A percentile compares a stretch with the other conserved stretches of the same genome.
phyloP scores from a whole-genome alignment of 2,797 vertebrate genomes.

The Chrysocyon brachyurus region DNA sequence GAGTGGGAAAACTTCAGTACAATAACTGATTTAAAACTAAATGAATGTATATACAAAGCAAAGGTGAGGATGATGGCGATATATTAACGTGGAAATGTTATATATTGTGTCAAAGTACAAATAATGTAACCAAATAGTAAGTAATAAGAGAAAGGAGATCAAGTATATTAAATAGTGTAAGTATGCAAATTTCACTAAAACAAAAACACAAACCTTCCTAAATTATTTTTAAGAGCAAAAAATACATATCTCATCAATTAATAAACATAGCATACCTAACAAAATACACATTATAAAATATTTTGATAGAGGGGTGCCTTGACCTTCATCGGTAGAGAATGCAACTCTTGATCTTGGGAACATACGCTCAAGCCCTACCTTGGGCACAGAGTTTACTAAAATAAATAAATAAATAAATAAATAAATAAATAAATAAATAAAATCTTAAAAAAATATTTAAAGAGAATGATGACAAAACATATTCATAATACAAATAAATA shows the following conservation, averaged over 20 bases:
- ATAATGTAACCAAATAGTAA: neutral
- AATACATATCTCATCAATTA: neutral
- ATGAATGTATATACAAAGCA: neutral
- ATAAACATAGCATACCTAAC: neutral
- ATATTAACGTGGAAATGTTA: neutral
- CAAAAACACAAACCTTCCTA: conserved; percentile 6
- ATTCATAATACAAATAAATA: neutral
- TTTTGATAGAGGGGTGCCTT: neutral
- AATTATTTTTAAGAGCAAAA: neutral
- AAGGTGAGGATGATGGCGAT: neutral
- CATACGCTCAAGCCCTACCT: neutral
- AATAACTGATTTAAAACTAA: neutral
- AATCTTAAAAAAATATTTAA: neutral
- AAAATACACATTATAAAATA: neutral
- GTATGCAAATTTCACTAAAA: neutral
- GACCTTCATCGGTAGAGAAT: neutral
- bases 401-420: neutral
- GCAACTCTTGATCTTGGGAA: neutral
- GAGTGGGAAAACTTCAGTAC: neutral
- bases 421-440: neutral
- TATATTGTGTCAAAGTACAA: neutral
- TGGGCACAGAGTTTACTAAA: neutral
- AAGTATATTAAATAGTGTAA: neutral
- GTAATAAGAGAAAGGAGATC: neutral
- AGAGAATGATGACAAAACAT: neutral